Conservation (phyloP, 1,140 invertebrate species). For the Drosophila tani region DNA sequence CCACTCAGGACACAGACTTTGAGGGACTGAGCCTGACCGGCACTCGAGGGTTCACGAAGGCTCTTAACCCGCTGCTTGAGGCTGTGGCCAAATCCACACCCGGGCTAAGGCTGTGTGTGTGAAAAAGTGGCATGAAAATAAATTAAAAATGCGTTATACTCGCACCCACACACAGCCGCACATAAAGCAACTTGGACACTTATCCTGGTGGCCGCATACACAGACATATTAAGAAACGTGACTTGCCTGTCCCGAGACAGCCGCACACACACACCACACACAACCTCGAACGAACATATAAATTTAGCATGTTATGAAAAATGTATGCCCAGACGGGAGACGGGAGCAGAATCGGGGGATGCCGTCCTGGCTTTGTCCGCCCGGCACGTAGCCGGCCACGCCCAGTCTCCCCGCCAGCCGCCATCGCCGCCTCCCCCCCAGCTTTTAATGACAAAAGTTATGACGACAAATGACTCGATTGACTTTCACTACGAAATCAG, state of each 20-base stretch:
- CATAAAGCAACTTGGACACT: constrained; percentile 31
- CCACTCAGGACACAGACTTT: background rate
- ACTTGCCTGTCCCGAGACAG: constrained; percentile 56
- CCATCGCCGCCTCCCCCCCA: background rate
- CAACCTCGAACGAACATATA: background rate
- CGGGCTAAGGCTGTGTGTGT: background rate
- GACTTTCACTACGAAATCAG: constrained; percentile 79
- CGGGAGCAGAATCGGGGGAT: constrained; percentile 11
- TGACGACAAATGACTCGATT: constrained; percentile 80
- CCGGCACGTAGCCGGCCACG: constrained; percentile 56
- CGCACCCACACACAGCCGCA: constrained; percentile 31
- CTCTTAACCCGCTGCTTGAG: constrained; percentile 71
- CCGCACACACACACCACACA: background rate
- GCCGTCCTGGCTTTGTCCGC: constrained; percentile 53
- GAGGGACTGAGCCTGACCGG: constrained; percentile 43
- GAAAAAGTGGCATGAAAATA: constrained; percentile 64
- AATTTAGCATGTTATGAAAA: constrained; percentile 80
- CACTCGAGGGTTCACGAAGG: constrained; percentile 60
- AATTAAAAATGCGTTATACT: constrained; percentile 78
- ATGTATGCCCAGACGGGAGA: constrained; percentile 58
- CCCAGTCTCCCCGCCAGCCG: constrained; percentile 15
- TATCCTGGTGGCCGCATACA: constrained; percentile 36
- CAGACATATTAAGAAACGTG: constrained; percentile 80
- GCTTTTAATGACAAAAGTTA: constrained; percentile 80
- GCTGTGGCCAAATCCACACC: constrained; percentile 58